Percentiles rank a stretch among this genome's conserved stretches.
phyloP scores from a whole-genome alignment of 1,140 invertebrate species.

The Eriocheir sinensis region DNA sequence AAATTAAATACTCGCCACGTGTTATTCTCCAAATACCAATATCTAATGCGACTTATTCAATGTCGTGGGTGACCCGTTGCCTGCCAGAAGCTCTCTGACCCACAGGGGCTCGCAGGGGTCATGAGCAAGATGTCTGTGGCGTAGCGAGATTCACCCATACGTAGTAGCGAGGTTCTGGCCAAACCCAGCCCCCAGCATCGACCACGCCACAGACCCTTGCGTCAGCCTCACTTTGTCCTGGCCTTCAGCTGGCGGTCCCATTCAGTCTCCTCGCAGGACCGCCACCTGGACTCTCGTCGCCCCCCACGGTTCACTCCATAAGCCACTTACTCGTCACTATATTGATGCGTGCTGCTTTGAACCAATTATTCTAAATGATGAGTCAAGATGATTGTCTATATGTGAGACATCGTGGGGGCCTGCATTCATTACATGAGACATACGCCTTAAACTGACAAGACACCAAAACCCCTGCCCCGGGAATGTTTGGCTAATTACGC shows the following conservation, averaged over 20 bases:
- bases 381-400: background rate
- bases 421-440: background rate
- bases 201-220: conserved; percentile 56
- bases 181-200: conserved; percentile 51
- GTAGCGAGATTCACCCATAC: background rate
- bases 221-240: conserved; percentile 63
- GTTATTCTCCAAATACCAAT: background rate
- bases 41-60: background rate
- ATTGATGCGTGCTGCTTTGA: too few relatives aligned
- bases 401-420: background rate
- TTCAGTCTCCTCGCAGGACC: conserved; percentile 31
- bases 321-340: conserved; percentile 4
- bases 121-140: background rate
- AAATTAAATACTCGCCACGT: conserved; percentile 43
- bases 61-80: background rate
- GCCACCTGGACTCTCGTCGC: background rate
- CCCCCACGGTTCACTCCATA: background rate
- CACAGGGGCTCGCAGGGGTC: background rate
- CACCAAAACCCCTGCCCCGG: background rate
- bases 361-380: background rate
- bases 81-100: background rate
- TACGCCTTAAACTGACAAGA: too few relatives aligned
- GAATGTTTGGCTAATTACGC: conserved; percentile 18
- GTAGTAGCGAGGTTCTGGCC: conserved; percentile 38
- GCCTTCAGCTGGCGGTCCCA: conserved; percentile 53